Percentiles rank a stretch among this genome's conserved stretches.
phyloP scores from a whole-genome alignment of 2,113 vertebrate genomes.

The Parus major region DNA sequence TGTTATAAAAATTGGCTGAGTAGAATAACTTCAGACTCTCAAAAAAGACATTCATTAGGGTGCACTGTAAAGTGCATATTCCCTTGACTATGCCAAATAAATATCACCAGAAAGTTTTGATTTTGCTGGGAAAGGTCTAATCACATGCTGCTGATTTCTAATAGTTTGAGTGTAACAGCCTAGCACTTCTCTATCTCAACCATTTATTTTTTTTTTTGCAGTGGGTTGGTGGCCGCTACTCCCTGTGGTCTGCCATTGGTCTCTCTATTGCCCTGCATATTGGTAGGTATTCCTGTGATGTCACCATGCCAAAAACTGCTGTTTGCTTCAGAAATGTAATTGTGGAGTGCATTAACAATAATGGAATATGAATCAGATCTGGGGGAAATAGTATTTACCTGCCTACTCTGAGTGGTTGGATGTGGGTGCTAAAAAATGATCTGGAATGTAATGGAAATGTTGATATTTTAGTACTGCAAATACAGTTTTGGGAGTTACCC shows the following conservation, averaged over 20 bases:
- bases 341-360: background rate
- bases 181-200: background rate
- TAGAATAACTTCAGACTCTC: background rate
- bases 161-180: background rate
- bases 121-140: background rate
- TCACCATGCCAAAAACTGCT: background rate
- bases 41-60: background rate
- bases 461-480: background rate
- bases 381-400: background rate
- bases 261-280: slow-evolving; percentile 96
- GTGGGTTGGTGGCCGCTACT: slow-evolving; percentile 99
- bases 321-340: background rate
- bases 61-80: background rate
- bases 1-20: background rate
- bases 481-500: background rate
- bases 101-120: background rate
- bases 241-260: slow-evolving; percentile 96
- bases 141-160: background rate
- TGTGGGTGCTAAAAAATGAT: background rate
- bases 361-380: background rate
- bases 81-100: background rate
- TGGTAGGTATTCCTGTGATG: slow-evolving; percentile 73
- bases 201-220: slow-evolving; percentile 65
- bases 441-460: background rate
- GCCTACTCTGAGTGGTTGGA: background rate